Evolutionary conservation across 2,797 vertebrate species (phyloP).

Genomic region (Choloepus didactylus): DNA sequence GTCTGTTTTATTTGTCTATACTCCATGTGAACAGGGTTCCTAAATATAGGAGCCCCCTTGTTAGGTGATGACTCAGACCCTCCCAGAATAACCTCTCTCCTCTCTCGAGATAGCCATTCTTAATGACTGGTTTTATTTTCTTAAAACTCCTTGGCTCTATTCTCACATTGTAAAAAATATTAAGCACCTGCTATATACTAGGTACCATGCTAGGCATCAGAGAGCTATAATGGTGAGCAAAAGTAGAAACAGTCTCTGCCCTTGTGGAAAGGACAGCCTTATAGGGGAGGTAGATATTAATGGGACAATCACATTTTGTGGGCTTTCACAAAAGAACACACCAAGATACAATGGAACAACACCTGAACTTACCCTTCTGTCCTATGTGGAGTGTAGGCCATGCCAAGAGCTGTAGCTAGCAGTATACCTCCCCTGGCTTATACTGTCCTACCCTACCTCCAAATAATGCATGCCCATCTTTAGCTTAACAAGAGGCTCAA

Average conservation of each 20-base stretch:
- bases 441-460: background rate
- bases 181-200: background rate
- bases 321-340: background rate
- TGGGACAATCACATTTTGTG: accelerated
- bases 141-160: background rate
- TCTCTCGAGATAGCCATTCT: slow-evolving; percentile 22
- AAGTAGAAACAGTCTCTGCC: background rate
- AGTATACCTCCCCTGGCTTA: background rate
- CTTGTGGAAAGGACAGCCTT: background rate
- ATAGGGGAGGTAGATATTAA: background rate
- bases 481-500: background rate
- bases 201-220: background rate
- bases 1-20: background rate
- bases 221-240: background rate
- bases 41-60: background rate
- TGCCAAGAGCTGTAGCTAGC: background rate
- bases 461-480: background rate
- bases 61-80: background rate
- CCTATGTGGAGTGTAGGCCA: background rate
- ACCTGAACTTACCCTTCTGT: background rate
- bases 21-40: background rate
- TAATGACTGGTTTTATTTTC: slow-evolving; percentile 47
- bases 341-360: background rate
- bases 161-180: slow-evolving; percentile 25
- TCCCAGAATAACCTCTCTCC: background rate